These are phyloP conservation scores for Microtus ochrogaster DNA, from an alignment of 2,113 vertebrate species.

Conservation along the genomic window DNA sequence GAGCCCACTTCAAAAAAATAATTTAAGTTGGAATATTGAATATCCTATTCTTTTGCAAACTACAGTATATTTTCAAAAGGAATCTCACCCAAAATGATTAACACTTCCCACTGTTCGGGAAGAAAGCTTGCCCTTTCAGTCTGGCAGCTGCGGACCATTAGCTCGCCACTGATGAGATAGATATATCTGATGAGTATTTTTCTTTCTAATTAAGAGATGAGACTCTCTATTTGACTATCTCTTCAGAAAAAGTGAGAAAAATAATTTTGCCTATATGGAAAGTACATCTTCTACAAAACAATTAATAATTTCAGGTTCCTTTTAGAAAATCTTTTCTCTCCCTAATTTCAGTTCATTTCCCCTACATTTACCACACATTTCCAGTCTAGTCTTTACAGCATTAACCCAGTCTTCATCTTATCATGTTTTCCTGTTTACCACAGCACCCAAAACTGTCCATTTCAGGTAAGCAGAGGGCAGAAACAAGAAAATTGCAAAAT, in stretches of 20 bases:
- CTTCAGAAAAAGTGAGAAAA: constrained; percentile 86
- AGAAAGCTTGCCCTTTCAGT: constrained; percentile 88
- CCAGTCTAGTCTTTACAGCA: constrained; percentile 69
- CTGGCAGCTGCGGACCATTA: constrained; percentile 91
- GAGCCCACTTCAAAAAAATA: constrained; percentile 87
- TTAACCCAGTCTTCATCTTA: constrained; percentile 66
- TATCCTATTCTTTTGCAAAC: constrained; percentile 88
- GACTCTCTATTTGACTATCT: constrained; percentile 87
- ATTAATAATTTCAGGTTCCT: constrained; percentile 87
- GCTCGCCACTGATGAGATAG: constrained; percentile 88
- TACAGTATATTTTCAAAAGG: constrained; percentile 88
- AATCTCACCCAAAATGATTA: constrained; percentile 90
- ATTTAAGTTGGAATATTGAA: constrained; percentile 89
- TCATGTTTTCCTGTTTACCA: constrained; percentile 20
- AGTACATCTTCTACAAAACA: constrained; percentile 85
- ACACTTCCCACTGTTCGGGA: constrained; percentile 88
- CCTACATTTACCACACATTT: constrained; percentile 79
- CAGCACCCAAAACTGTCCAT: not conserved
- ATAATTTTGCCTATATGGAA: constrained; percentile 84
- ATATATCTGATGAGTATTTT: constrained; percentile 90
- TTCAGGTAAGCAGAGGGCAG: constrained; percentile 22
- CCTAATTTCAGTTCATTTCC: constrained; percentile 82
- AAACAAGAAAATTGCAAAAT: constrained; percentile 42
- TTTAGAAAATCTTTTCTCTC: constrained; percentile 83
- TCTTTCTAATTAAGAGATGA: constrained; percentile 90